These are phyloP conservation scores for Agonopterix subpropinquella DNA, from an alignment of 2,888 invertebrate genomes.

Conservation along the genomic window DNA sequence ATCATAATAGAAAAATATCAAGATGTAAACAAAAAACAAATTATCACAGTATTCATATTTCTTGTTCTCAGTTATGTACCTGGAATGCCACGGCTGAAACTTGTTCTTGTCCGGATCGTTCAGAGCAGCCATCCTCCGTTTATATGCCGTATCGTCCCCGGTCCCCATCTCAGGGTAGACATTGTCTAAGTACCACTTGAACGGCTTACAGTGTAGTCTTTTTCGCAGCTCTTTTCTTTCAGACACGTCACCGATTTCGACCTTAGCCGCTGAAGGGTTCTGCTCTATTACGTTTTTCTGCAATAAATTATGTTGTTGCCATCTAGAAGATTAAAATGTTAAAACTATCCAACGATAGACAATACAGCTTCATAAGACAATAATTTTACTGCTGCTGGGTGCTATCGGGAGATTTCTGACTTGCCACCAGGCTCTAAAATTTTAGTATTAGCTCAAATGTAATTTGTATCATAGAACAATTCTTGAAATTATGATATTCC, in stretches of 20 bases:
- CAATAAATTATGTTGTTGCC: conserved; percentile 21
- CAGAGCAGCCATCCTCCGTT: conserved; percentile 76
- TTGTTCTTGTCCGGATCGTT: conserved; percentile 75
- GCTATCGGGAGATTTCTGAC: no score
- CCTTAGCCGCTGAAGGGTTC: conserved; percentile 76
- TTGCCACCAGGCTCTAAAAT: no score
- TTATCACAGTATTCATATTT: no score
- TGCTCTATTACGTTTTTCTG: conserved; percentile 85
- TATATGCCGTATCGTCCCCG: conserved; percentile 75
- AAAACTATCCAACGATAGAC: no score
- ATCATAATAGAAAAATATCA: no score
- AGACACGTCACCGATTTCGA: conserved; percentile 86
- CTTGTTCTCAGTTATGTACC: conserved; percentile 31
- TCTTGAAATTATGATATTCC: no score
- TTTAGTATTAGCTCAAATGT: no score
- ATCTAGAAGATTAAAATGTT: no score
- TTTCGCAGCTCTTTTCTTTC: conserved; percentile 83
- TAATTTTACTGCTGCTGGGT: no score
- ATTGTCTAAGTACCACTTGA: conserved; percentile 91
- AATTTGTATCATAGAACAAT: no score
- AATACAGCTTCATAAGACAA: no score
- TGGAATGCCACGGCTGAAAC: conserved; percentile 89
- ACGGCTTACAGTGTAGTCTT: conserved; percentile 85
- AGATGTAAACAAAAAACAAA: no score
- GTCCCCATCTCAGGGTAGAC: conserved; percentile 88